phyloP scores from a whole-genome alignment of 2,113 vertebrate species.

The Peromyscus polionotus region DNA sequence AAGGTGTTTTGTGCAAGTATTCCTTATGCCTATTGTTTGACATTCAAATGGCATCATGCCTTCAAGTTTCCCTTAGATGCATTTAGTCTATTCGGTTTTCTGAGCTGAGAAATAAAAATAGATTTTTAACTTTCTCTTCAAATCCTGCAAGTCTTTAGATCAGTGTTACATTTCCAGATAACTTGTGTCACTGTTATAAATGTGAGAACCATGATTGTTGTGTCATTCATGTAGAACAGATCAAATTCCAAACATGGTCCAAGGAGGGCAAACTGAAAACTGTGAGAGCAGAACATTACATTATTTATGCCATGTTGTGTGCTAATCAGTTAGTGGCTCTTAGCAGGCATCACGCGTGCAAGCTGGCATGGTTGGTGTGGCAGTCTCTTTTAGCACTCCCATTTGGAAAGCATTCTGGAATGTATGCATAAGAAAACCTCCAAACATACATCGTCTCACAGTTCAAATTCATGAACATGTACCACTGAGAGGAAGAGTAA shows the following conservation, averaged over 20 bases:
- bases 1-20: background rate
- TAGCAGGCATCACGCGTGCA: accelerated
- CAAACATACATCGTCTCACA: background rate
- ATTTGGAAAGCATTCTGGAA: background rate
- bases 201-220: background rate
- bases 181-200: background rate
- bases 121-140: constrained; percentile 63
- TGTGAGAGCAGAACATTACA: background rate
- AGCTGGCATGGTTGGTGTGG: accelerated
- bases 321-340: background rate
- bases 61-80: background rate
- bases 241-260: background rate
- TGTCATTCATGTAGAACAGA: background rate
- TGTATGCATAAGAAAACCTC: background rate
- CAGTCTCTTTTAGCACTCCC: background rate
- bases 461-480: background rate
- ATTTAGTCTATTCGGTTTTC: background rate
- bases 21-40: background rate
- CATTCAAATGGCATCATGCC: background rate
- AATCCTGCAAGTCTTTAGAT: background rate
- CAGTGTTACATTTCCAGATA: background rate
- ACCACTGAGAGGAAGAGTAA: background rate
- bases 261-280: background rate
- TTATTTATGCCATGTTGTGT: background rate
- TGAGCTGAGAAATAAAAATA: constrained; percentile 41